These are phyloP conservation scores for Tiliqua scincoides DNA, from an alignment of 2,113 vertebrate species.

Conservation along the genomic window DNA sequence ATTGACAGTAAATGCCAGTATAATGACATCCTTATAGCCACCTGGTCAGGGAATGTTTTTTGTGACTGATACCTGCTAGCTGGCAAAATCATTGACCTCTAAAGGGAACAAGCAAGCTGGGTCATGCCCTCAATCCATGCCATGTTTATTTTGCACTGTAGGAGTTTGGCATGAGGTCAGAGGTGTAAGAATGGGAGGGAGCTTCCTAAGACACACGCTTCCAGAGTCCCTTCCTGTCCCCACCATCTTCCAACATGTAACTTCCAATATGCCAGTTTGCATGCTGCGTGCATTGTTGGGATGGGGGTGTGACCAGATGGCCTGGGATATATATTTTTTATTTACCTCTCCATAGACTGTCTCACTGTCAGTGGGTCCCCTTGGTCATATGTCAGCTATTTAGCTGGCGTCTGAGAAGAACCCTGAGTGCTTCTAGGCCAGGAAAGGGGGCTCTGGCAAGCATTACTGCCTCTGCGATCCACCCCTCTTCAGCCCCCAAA, in stretches of 20 bases:
- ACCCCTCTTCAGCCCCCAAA: too few relatives aligned
- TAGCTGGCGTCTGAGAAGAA: too few relatives aligned
- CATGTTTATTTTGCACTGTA: not conserved
- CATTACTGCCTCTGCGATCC: too few relatives aligned
- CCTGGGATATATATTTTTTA: too few relatives aligned
- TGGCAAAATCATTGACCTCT: not conserved
- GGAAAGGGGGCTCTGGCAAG: too few relatives aligned
- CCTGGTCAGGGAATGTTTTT: not conserved
- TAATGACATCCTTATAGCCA: not conserved
- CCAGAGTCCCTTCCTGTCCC: not conserved
- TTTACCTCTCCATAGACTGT: too few relatives aligned
- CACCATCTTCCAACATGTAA: too few relatives aligned
- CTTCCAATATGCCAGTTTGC: too few relatives aligned
- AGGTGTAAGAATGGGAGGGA: not conserved
- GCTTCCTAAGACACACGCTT: not conserved
- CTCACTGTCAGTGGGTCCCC: too few relatives aligned
- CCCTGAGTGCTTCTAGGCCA: not conserved
- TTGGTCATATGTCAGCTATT: too few relatives aligned
- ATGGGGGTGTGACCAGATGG: too few relatives aligned
- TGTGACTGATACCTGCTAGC: not conserved
- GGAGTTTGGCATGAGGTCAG: not conserved
- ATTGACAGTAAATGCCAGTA: conserved; percentile 49
- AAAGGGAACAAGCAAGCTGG: rapidly evolving
- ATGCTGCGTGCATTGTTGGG: too few relatives aligned
- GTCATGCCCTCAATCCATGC: rapidly evolving